Conservation (phyloP, 2,888 invertebrate species). For the Cosmopolites sordidus region DNA sequence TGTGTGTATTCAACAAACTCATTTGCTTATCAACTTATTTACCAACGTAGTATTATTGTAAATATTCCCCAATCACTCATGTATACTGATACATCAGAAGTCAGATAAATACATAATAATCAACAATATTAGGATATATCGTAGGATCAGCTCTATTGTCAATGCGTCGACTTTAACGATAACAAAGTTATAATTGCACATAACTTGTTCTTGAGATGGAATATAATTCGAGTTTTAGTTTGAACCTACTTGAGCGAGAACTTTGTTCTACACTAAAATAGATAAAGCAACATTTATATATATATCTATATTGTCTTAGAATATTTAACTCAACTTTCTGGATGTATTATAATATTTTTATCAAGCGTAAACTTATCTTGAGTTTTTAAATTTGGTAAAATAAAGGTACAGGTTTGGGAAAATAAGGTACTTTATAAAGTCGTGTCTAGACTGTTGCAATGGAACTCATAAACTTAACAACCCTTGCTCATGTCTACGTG, state of each 20-base stretch:
- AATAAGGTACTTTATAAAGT: neutral
- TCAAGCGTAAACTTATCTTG: too few species aligned
- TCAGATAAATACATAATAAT: too few species aligned
- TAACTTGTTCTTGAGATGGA: conserved; percentile 1
- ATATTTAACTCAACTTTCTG: neutral
- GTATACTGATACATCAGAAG: too few species aligned
- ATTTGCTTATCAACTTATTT: too few species aligned
- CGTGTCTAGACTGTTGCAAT: neutral
- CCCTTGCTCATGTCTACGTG: neutral
- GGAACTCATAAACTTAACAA: neutral
- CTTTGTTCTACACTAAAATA: neutral
- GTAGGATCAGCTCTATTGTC: neutral
- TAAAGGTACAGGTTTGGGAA: too few species aligned
- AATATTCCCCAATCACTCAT: too few species aligned
- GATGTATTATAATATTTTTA: neutral
- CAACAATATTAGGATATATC: too few species aligned
- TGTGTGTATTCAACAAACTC: too few species aligned
- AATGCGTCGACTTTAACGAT: neutral
- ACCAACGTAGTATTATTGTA: too few species aligned
- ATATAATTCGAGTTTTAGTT: neutral
- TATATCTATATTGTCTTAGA: neutral
- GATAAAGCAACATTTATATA: neutral
- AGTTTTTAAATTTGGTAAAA: too few species aligned
- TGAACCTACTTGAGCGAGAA: neutral
- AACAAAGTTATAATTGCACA: neutral